These are phyloP conservation scores for Oxystoma pomonae DNA, from an alignment of 2,888 invertebrate genomes.

Conservation along the genomic window DNA sequence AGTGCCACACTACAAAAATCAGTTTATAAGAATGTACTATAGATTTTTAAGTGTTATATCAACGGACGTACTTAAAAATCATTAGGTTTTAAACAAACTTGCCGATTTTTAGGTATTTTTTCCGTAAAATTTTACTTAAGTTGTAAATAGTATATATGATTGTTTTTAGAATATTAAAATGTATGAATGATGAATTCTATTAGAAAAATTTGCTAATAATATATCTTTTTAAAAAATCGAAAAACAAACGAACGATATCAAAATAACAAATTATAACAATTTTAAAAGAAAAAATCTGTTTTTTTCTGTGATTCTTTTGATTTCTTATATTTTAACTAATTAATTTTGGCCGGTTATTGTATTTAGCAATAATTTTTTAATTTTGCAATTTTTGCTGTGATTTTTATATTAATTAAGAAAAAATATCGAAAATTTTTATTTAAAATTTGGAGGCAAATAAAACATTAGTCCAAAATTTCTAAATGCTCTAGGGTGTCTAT, in stretches of 20 bases:
- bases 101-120: neutral
- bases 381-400: conserved; percentile 38
- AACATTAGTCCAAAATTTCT: conserved; percentile 1
- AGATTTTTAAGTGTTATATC: conserved; percentile 39
- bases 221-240: conserved; percentile 28
- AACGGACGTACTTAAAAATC: conserved; percentile 16
- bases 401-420: conserved; percentile 23
- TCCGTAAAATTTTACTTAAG: conserved; percentile 25
- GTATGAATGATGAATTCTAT: conserved; percentile 35
- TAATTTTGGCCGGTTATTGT: conserved; percentile 37
- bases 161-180: conserved; percentile 34
- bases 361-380: conserved; percentile 38
- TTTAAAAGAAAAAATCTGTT: conserved; percentile 25
- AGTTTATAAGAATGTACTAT: conserved; percentile 42
- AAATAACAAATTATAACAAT: conserved; percentile 12
- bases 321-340: conserved; percentile 30
- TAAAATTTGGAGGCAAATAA: conserved; percentile 25
- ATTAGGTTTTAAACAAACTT: neutral
- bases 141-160: conserved; percentile 34
- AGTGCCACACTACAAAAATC: conserved; percentile 43
- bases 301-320: conserved; percentile 31
- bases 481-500: neutral
- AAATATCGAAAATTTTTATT: conserved; percentile 24
- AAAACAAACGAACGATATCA: conserved; percentile 19
- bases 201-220: conserved; percentile 32